These are phyloP conservation scores for Coccyzus lansbergi DNA, from an alignment of 2,797 vertebrate genomes.

Conservation along the genomic window DNA sequence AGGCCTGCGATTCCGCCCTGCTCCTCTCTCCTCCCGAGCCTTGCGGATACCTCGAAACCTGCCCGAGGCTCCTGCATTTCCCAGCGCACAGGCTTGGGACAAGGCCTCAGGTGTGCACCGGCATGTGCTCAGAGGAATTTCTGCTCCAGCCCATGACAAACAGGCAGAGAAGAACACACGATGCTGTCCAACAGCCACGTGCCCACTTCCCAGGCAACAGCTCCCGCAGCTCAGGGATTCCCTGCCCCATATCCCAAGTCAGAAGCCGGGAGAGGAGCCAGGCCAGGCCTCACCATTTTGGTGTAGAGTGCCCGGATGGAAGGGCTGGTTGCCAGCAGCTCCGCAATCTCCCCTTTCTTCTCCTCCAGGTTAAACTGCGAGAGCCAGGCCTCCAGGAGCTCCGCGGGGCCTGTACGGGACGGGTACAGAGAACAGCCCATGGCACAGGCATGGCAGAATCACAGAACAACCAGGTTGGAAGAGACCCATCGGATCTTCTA, in stretches of 20 bases:
- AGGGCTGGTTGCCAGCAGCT: constrained; percentile 91
- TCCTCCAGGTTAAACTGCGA: constrained; percentile 89
- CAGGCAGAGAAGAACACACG: no score
- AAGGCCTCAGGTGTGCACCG: neutral
- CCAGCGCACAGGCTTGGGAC: neutral
- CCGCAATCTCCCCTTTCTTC: constrained; percentile 91
- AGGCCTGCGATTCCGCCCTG: neutral
- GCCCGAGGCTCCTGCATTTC: rapidly evolving
- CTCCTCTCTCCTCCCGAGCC: neutral
- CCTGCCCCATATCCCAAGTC: neutral
- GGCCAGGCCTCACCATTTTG: constrained; percentile 88
- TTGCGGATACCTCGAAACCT: neutral
- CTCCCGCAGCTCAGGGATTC: neutral
- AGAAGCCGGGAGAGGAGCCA: neutral
- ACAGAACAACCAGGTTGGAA: no score
- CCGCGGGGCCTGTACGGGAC: constrained; percentile 83
- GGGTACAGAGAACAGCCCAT: neutral
- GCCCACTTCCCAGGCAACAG: neutral
- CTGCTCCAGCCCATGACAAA: neutral
- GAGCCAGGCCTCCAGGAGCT: constrained; percentile 92
- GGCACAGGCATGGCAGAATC: neutral
- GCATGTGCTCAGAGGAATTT: neutral
- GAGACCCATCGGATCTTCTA: no score
- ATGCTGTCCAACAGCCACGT: neutral
- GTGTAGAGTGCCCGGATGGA: constrained; percentile 95